Conservation (phyloP, 2,113 vertebrate species). For the Amazona guildingii region DNA sequence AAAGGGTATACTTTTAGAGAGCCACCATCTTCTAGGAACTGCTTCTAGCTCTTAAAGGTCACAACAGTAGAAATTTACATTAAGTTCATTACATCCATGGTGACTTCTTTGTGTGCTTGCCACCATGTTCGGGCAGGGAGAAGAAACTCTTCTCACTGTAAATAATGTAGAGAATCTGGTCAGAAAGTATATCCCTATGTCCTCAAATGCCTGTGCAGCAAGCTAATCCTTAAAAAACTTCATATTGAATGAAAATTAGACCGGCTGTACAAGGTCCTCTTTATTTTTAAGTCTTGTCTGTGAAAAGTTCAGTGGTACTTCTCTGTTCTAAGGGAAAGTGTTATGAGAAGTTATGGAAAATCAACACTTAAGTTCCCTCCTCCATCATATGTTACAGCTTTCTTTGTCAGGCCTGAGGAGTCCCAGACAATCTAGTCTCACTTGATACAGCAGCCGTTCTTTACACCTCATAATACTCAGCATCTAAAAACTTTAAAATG, state of each 20-base stretch:
- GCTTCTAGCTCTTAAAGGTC: background rate
- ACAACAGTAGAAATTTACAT: background rate
- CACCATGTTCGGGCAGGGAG: background rate
- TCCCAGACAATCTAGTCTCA: background rate
- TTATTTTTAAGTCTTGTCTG: background rate
- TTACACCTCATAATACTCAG: background rate
- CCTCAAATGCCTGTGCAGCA: background rate
- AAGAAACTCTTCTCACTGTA: background rate
- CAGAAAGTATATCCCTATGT: background rate
- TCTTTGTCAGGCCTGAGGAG: background rate
- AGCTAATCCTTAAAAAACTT: background rate
- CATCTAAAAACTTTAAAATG: background rate
- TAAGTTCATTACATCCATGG: background rate
- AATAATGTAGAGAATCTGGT: background rate
- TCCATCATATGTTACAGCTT: background rate
- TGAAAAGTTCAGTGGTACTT: background rate
- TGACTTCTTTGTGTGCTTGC: background rate
- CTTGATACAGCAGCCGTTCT: rapidly evolving
- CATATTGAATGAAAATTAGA: background rate
- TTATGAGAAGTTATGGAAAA: background rate
- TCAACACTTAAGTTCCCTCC: background rate
- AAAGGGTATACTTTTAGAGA: background rate
- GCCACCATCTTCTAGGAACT: background rate
- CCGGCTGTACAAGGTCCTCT: background rate
- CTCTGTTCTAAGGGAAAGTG: background rate